Evolutionary conservation across 2,113 vertebrate genomes (phyloP).

Genomic region (Paratilapia polleni): DNA sequence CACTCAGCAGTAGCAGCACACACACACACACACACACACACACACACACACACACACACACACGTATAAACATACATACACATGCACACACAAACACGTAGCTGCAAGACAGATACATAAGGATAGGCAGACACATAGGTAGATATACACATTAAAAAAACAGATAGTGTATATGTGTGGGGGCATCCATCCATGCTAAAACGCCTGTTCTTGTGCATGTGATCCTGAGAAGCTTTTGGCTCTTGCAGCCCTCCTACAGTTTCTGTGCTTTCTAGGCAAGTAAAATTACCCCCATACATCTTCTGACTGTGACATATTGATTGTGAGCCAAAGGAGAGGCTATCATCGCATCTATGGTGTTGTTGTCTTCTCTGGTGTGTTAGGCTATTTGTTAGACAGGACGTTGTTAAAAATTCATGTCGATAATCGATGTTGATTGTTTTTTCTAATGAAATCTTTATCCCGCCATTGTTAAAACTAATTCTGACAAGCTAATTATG

Average conservation of each 20-base stretch:
- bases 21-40: constrained; percentile 9
- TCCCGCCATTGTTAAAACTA: not conserved
- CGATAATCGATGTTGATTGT: not conserved
- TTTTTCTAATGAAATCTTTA: constrained; percentile 21
- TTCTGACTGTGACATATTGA: constrained; percentile 67
- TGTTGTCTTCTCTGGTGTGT: constrained; percentile 33
- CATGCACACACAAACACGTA: not conserved
- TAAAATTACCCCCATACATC: constrained; percentile 70
- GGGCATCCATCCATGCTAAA: not conserved
- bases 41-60: not conserved
- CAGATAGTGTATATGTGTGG: not conserved
- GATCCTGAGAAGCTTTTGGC: not conserved
- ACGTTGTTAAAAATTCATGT: constrained; percentile 16
- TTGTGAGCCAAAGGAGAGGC: constrained; percentile 53
- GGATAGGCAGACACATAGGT: not conserved
- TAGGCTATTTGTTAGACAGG: constrained; percentile 30
- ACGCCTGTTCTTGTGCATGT: not conserved
- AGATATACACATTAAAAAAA: not conserved
- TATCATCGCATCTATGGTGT: constrained; percentile 52
- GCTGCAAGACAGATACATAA: constrained; percentile 5
- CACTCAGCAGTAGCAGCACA: constrained; percentile 16
- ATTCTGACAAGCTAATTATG: constrained; percentile 21
- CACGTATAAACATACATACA: constrained; percentile 10
- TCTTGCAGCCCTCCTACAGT: constrained; percentile 31
- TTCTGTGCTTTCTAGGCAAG: constrained; percentile 29